These are phyloP conservation scores for Liolophura sinensis DNA, from an alignment of 1,140 invertebrate species.

Conservation along the genomic window DNA sequence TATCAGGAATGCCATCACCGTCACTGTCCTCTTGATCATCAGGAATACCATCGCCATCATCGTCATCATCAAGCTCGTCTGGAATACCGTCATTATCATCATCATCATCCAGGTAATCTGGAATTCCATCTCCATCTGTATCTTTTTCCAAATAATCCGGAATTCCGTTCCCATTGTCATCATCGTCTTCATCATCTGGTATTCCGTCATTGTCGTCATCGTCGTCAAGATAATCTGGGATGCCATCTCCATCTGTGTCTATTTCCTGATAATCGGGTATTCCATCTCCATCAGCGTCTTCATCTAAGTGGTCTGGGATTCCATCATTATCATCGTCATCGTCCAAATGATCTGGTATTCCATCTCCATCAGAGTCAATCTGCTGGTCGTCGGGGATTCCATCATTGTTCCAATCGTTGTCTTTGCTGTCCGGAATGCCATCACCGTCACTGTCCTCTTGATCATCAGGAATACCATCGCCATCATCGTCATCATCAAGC, in stretches of 20 bases:
- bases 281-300: conserved; percentile 22
- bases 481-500: conserved; percentile 34
- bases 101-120: conserved; percentile 43
- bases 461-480: conserved; percentile 49
- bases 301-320: conserved; percentile 20
- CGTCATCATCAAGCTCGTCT: conserved; percentile 35
- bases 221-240: conserved; percentile 25
- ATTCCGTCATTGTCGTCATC: conserved; percentile 30
- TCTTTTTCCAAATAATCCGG: conserved; percentile 38
- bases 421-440: conserved; percentile 41
- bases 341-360: conserved; percentile 45
- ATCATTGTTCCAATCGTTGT: conserved; percentile 42
- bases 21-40: conserved; percentile 29
- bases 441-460: conserved; percentile 42
- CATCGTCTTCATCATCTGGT: conserved; percentile 37
- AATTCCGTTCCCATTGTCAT: conserved; percentile 47
- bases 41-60: conserved; percentile 38
- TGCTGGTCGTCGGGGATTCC: conserved; percentile 46
- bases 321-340: conserved; percentile 47
- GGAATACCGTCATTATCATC: conserved; percentile 51
- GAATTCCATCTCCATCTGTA: conserved; percentile 44
- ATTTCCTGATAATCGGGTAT: conserved; percentile 21
- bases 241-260: conserved; percentile 34
- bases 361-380: conserved; percentile 43
- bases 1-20: conserved; percentile 32